These are phyloP conservation scores for Anodontia alba DNA, from an alignment of 2,888 invertebrate species.

Conservation along the genomic window DNA sequence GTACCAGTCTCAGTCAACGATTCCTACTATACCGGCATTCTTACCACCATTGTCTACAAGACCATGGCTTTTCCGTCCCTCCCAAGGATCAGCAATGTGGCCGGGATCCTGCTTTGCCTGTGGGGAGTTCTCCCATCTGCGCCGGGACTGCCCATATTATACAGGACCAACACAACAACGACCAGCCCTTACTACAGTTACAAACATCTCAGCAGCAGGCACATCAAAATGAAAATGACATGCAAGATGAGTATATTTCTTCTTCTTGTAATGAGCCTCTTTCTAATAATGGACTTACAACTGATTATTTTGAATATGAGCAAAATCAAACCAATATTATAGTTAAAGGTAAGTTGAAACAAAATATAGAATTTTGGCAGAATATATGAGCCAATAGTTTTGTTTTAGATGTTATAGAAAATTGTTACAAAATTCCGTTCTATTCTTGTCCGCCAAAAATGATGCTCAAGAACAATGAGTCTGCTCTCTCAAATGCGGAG, in stretches of 20 bases:
- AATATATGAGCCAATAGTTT: constrained; percentile 20
- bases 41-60: neutral
- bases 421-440: constrained; percentile 41
- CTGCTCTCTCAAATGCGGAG: constrained; percentile 36
- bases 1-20: neutral
- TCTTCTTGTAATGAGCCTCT: neutral
- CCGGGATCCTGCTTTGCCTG: constrained; percentile 10
- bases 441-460: constrained; percentile 20
- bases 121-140: neutral
- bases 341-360: constrained; percentile 28
- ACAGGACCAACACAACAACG: neutral
- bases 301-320: constrained; percentile 34
- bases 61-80: constrained; percentile 9
- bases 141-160: constrained; percentile 9
- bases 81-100: neutral
- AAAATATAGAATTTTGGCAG: constrained; percentile 33
- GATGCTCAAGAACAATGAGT: constrained; percentile 27
- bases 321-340: constrained; percentile 13
- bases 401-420: constrained; percentile 33
- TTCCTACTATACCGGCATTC: neutral
- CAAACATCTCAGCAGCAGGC: no score
- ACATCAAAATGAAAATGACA: no score
- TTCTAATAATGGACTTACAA: neutral
- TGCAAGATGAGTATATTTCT: no score
- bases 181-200: neutral